Base-by-base conservation (phyloP, 1,140 invertebrate species). In the Whitmania pigra region DNA sequence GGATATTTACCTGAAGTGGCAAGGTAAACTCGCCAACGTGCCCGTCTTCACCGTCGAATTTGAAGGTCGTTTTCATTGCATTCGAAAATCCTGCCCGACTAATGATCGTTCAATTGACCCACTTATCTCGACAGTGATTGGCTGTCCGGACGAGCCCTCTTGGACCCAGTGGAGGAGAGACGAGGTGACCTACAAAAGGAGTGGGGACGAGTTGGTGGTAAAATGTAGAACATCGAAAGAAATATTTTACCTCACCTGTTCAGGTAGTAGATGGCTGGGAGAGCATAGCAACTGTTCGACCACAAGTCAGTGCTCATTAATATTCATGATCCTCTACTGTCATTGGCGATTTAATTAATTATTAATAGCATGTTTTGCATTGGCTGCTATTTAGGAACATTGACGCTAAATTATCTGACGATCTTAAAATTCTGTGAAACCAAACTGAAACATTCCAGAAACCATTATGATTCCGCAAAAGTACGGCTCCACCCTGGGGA, bases 81-180 rank as follows among this genome's bases (percentile, higher is more conserved):
- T 49, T 49, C 15, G 0, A 17, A 1, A 49, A 15, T 49, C 43
- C 9, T 1, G 9, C 43, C 13, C 43, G 43, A 15, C 43, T 13
- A 49, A 49, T 49, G 5, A 17, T 13, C 11, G 9, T 15, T 17
- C 43, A 49, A 49, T 11, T 49, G 43, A 49, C 43, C 43, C 43
- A 49, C 43, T 49, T 49, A 49, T 72, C 66, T 49, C 43, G 43
- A 49, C 69, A 73, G 73, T 68, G 13, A 67, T 73, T 25, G 73
- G 73, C 5, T 73, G 73, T 40, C 73, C 73, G n/a, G 69, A 60
- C 55, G 17, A 67, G 20, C 69, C 43, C 25, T 20, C 49, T 54
- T 25, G 69, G 25, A 55, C 68, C n/a, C 20, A 29, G 27, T 68
- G 29, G 67, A 49, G 15, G 43, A 49, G 43, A 17, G 43, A 49